Conservation (phyloP, 2,888 invertebrate species). For the Pandemis heparana region DNA sequence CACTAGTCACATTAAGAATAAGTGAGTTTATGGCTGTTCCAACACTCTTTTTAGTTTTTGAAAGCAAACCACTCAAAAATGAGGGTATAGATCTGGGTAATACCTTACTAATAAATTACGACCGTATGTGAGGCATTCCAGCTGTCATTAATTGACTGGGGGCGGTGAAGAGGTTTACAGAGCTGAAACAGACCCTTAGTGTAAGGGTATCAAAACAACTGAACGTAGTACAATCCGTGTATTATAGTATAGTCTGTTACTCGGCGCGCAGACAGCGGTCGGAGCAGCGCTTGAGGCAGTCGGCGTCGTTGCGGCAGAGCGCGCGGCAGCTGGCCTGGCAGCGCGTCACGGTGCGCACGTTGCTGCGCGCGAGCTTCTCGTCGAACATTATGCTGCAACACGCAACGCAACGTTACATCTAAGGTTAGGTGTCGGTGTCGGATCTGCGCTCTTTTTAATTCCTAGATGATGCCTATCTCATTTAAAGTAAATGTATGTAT, state of each 20-base stretch:
- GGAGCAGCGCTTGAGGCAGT: slow-evolving; percentile 77
- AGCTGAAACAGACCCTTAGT: not conserved
- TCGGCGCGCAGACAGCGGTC: slow-evolving; percentile 69
- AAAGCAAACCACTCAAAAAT: too few relatives aligned
- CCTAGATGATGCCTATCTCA: too few relatives aligned
- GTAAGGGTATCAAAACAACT: not conserved
- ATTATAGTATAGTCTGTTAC: slow-evolving; percentile 12
- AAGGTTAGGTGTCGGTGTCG: not conserved
- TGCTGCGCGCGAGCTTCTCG: slow-evolving; percentile 69
- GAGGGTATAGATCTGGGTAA: too few relatives aligned
- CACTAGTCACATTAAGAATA: too few relatives aligned
- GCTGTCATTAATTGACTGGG: too few relatives aligned
- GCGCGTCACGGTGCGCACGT: slow-evolving; percentile 75
- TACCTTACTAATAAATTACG: too few relatives aligned
- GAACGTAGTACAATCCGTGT: not conserved
- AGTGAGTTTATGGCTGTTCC: too few relatives aligned
- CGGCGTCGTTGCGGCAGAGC: slow-evolving; percentile 77
- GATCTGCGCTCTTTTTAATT: too few relatives aligned
- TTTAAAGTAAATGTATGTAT: too few relatives aligned
- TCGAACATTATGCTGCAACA: slow-evolving; percentile 76
- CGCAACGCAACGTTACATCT: not conserved
- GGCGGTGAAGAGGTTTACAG: too few relatives aligned
- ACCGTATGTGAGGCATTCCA: too few relatives aligned
- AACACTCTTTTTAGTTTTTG: too few relatives aligned
- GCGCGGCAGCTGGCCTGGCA: slow-evolving; percentile 79